Evolutionary conservation across 2,888 invertebrate species (phyloP).

Genomic region (Sarcophaga subvicina): DNA sequence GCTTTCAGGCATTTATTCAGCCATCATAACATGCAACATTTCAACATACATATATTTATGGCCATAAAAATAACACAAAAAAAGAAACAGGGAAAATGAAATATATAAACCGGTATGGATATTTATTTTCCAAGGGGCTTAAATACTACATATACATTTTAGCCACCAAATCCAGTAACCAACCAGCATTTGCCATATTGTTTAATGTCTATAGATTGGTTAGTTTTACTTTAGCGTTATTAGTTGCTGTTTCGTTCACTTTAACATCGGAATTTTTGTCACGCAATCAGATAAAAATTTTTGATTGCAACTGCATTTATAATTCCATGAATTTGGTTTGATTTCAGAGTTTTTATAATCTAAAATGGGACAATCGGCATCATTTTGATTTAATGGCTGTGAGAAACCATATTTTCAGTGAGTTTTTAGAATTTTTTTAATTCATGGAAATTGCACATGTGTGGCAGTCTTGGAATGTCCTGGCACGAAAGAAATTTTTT

Average conservation of each 20-base stretch:
- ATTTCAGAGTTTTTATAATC: slow-evolving; percentile 6
- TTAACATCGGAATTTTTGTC: slow-evolving; percentile 59
- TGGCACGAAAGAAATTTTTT: too few relatives aligned
- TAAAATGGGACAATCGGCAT: not conserved
- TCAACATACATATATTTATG: slow-evolving; percentile 20
- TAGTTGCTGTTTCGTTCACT: slow-evolving; percentile 39
- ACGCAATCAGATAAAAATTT: slow-evolving; percentile 77
- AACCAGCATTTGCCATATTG: slow-evolving; percentile 53
- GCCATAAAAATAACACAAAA: slow-evolving; percentile 48
- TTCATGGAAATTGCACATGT: too few relatives aligned
- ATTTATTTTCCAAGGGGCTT: slow-evolving; percentile 42
- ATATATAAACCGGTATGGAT: slow-evolving; percentile 59
- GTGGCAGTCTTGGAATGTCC: too few relatives aligned
- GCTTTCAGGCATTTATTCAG: slow-evolving; percentile 42
- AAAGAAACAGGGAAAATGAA: not conserved
- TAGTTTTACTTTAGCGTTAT: slow-evolving; percentile 17
- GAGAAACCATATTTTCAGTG: too few relatives aligned
- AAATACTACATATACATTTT: slow-evolving; percentile 18
- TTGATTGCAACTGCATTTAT: slow-evolving; percentile 3
- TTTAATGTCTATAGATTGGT: slow-evolving; percentile 55
- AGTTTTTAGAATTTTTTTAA: too few relatives aligned
- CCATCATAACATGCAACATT: slow-evolving; percentile 63
- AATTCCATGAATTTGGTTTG: slow-evolving; percentile 25
- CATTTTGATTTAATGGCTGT: not conserved
- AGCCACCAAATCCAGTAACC: slow-evolving; percentile 46